Conservation (phyloP, 2,113 vertebrate species). For the Pterophyllum scalare region DNA sequence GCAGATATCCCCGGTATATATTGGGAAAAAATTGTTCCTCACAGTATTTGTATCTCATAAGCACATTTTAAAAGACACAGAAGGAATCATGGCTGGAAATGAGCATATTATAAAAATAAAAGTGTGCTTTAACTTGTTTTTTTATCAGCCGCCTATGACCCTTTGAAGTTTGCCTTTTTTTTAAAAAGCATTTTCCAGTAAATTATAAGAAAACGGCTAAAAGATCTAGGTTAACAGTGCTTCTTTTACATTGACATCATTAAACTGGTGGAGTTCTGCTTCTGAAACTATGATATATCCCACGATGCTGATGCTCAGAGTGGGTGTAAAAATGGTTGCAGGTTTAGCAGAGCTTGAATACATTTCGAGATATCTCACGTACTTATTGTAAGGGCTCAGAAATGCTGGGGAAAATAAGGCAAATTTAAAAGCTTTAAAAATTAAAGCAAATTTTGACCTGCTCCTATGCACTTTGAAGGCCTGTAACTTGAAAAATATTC, state of each 20-base stretch:
- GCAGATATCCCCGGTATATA: background rate
- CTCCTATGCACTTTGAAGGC: background rate
- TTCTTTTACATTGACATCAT: background rate
- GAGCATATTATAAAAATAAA: background rate
- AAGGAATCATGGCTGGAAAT: background rate
- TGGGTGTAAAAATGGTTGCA: rapidly evolving
- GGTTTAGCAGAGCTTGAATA: background rate
- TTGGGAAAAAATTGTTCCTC: background rate
- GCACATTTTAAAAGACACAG: background rate
- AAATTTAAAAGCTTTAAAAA: background rate
- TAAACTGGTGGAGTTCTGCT: background rate
- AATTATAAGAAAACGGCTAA: background rate
- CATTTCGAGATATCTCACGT: background rate
- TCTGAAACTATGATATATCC: background rate
- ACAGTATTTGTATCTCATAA: background rate
- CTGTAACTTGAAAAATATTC: background rate
- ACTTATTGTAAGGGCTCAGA: background rate
- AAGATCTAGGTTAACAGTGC: background rate
- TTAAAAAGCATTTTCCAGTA: background rate
- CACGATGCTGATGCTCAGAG: no score
- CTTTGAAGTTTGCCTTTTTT: background rate
- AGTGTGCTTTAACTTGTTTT: background rate
- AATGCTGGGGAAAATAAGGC: background rate
- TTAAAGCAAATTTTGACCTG: background rate
- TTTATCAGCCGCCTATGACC: background rate